These are phyloP conservation scores for Scarus forsteni DNA, from an alignment of 2,797 vertebrate genomes.

Conservation along the genomic window DNA sequence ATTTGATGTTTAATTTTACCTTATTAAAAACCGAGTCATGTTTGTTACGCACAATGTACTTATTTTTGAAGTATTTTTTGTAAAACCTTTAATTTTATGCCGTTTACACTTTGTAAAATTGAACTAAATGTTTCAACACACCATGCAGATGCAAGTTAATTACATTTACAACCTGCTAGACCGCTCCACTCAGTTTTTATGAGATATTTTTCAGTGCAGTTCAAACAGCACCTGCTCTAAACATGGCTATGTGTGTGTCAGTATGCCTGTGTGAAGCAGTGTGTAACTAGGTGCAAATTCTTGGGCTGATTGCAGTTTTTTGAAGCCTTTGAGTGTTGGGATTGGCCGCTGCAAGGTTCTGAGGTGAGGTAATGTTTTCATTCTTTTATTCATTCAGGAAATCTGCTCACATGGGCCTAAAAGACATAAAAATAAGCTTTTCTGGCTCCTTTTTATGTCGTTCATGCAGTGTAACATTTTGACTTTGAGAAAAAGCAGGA, in stretches of 20 bases:
- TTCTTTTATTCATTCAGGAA: slow-evolving; percentile 13
- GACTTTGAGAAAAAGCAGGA: neutral
- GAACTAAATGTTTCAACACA: neutral
- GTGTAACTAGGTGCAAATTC: slow-evolving; percentile 1
- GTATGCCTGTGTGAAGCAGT: neutral
- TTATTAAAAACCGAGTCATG: neutral
- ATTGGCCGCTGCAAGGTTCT: slow-evolving; percentile 11
- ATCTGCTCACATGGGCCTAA: neutral
- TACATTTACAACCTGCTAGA: neutral
- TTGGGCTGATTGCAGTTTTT: slow-evolving; percentile 11
- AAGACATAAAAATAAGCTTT: neutral
- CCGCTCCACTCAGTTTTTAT: neutral
- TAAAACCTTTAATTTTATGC: neutral
- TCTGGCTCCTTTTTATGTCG: neutral
- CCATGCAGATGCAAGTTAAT: slow-evolving; percentile 1
- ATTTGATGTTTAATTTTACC: neutral
- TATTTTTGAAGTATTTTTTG: neutral
- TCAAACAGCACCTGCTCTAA: slow-evolving; percentile 25
- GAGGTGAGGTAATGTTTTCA: slow-evolving; percentile 34
- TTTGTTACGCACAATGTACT: neutral
- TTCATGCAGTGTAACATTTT: neutral
- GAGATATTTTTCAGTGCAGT: slow-evolving; percentile 5
- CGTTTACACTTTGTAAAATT: neutral
- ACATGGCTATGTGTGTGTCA: slow-evolving; percentile 6
- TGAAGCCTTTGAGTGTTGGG: slow-evolving; percentile 24